Evolutionary conservation across 2,888 invertebrate genomes (phyloP), one percentile per base, ranked within the genome.

Genomic region (Diplazon laetatorius): DNA sequence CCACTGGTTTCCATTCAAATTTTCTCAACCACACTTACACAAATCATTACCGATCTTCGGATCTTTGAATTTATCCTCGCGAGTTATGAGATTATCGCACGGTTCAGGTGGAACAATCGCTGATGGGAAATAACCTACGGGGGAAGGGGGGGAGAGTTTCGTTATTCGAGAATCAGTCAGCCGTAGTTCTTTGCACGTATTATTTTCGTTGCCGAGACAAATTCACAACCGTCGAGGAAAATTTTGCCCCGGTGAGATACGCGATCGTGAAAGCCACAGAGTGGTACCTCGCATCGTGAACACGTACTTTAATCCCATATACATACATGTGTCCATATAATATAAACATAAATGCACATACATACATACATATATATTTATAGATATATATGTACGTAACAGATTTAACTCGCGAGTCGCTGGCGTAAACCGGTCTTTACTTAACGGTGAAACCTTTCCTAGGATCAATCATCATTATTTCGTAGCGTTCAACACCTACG

Each of bases 391-490:
- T 55, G 25, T 55, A 55, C 16, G 18, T 65, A 59, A 48, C 44
- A 44, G 52, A 63, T 48, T 78, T 73, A 63, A 59, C 71, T 65
- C 44, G 59, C 30, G 63, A 74, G 62, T 22, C n/a, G 55, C 57
- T 70, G 78, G 81, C 82, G 80, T 78, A 81, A 87, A 85, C 86
- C 86, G 84, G 85, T 86, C 84, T 84, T 84, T 77, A 82, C 84
- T 85, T 81, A 86, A 85, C 84, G 86, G 84, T 83, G 85, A 85
- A 83, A 82, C 81, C 83, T 85, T 85, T 85, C 81, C 82, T 81
- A 77, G 85, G 84, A 86, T 86, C 86, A 85, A 86, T 87, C 86
- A 86, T 87, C 86, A 84, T 87, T 86, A 86, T 87, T 86, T 84
- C 81, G 82, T 80, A 75, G 80, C 81, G 80, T 84, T 80, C 85